Base-by-base conservation (phyloP, 2,888 invertebrate species). In the Polylopha cassiicola region DNA sequence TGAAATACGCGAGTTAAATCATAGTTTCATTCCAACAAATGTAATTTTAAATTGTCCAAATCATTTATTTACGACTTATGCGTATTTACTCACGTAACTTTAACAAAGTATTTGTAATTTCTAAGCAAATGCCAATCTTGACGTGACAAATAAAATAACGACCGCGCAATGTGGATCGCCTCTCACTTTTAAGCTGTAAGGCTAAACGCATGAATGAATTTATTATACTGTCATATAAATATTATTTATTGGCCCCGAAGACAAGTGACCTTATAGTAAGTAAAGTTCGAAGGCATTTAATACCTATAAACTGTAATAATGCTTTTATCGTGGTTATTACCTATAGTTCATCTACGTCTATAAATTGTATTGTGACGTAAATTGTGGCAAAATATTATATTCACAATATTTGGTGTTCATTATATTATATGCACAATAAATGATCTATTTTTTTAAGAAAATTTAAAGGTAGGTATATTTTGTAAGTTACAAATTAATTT, bases 141-240 rank as follows among this genome's bases (percentile, higher is more conserved):
- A 73, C 76, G 75, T 80, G 80, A 79, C 81, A 78, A 76, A 75
- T 73, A 77, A 77, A 75, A 75, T 71, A 61, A 67, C 73, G 60
- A 55, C 55, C 51, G 53, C 54, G 47, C 56, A 49, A 53, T 51
- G 43, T 54, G 57, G 57, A 58, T 44, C 61, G 61, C 80, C 80
- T 73, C 73, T 80, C 73, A 74, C 79, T 75, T 75, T 50, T 65
- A 61, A 48, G 50, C 44, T 47, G 36, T 53, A 53, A 60, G 37
- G 54, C 8, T 20, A 29, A 22, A 36, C 55, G 56, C 32, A 50
- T 50, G 64, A 16, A 51, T 37, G 32, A 43, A 30, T 36, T 36
- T 36, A 39, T 41, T 15, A 13, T 21, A 20, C 34, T 34, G 34
- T 41, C 18, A 20, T 34, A 30, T 41, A 30, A 9, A 18, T 39